Base-by-base conservation (phyloP, 1,140 invertebrate species). In the Danaus plexippus region DNA sequence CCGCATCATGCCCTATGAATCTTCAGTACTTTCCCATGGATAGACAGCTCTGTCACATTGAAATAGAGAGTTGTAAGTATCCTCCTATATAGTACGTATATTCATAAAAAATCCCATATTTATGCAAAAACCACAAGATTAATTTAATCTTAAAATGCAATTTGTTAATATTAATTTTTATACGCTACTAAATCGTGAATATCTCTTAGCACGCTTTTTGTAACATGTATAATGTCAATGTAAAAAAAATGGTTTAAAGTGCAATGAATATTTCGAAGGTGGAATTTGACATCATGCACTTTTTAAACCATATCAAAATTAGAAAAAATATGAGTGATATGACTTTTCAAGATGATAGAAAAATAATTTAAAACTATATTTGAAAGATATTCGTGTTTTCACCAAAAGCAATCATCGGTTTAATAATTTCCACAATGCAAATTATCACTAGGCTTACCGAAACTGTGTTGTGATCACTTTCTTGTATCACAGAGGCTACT, bases 11-110 rank as follows among this genome's bases (percentile, higher is more conserved):
- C 89, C 97, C 97, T 43, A 98, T 98, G 96, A 96, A 98, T 88
- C 91, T 98, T 55, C 95, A 97, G 82, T 97, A 97, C 87, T 98
- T 98, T 88, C 97, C 97, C n/a, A 97, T 98, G 95, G 97, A 98
- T 87, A 92, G 96, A 73, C 97, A 98, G 87, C 88, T 97, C 64
- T 98, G 97, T 88, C 94, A 96, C 80, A 96, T 98, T 77, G 97
- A 98, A 91, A 98, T 98, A 68, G 97, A 98, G 92, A 97, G 96
- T 91, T 98, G 96, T 98, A 94, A 97, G 96, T 96, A 92, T 88
- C 82, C 77, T 71, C 69, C 13, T 9, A 5, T 43, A 13, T 10
- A 15, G 10, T 50, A 46, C 47, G 42, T 46, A 22, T 44, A 57
- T 51, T 32, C 45, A 45, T 50, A 50, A 43, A 13, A 12, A 42